Conservation (phyloP, 2,797 vertebrate species). For the Argentina silus region DNA sequence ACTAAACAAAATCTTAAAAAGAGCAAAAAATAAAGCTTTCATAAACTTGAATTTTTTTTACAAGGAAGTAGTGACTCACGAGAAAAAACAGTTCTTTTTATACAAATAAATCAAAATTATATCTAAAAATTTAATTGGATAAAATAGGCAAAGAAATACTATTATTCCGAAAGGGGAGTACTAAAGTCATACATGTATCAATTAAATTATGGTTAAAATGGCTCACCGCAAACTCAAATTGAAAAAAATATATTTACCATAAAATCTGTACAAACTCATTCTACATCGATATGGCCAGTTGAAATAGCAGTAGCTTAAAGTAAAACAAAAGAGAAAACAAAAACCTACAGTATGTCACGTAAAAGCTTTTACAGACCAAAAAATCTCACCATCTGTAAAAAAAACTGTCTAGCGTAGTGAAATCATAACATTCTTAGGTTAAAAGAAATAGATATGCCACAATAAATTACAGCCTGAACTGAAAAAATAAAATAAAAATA, state of each 20-base stretch:
- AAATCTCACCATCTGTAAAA: conserved; percentile 62
- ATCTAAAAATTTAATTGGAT: background rate
- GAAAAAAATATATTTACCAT: conserved; percentile 72
- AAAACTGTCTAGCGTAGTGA: conserved; percentile 55
- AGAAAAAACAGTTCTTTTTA: conserved; percentile 18
- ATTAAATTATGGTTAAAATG: conserved; percentile 64
- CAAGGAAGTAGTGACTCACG: conserved; percentile 41
- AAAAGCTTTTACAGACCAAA: conserved; percentile 48
- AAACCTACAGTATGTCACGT: conserved; percentile 57
- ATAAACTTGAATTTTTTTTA: conserved; percentile 43
- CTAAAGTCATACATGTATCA: conserved; percentile 49
- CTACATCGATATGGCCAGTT: conserved; percentile 70
- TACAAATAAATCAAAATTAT: conserved; percentile 16
- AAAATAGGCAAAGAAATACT: conserved; percentile 3
- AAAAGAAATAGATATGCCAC: conserved; percentile 57
- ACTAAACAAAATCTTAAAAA: conserved; percentile 45
- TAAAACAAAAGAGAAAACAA: conserved; percentile 51
- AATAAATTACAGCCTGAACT: conserved; percentile 77
- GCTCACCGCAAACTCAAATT: conserved; percentile 67
- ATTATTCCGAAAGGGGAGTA: conserved; percentile 34
- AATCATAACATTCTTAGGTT: conserved; percentile 69
- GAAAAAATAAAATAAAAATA: conserved; percentile 47
- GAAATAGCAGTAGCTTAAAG: conserved; percentile 64
- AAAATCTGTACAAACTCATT: conserved; percentile 75
- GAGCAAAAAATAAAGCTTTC: conserved; percentile 51